Base-by-base conservation (phyloP, 2,888 invertebrate species). In the Capitulum mitella region DNA sequence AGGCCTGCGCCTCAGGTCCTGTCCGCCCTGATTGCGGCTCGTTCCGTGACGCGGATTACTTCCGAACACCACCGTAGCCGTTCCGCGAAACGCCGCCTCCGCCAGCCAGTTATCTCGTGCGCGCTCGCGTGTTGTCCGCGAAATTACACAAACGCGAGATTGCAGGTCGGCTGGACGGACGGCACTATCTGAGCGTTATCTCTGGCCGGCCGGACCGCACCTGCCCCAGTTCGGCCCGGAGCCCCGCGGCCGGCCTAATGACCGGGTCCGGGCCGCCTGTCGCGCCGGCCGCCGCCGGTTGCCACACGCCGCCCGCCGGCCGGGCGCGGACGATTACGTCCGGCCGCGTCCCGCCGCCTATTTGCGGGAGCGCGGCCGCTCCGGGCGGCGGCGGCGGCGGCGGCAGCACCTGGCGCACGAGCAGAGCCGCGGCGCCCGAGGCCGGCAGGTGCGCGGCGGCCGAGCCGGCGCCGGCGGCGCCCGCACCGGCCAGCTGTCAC, bases 391-490 rank as follows among this genome's bases (percentile, higher is more conserved):
- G 19, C 26, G 51, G 19, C 51, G 51, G 51, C 19, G 51, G 58
- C 58, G 58, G 58, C 29, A 29, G 64, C 64, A 34, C 64, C 64
- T 64, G 64, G 64, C 34, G 64, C 64, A 29, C 29, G 58, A n/a
- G 58, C 58, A 54, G 29, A 8, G 58, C 58, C 58, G 29, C 58
- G 29, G 58, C 29, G 29, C 29, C 29, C 12, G 29, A 3, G 34
- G 64, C 34, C 64, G 34, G 64, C 64, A 64, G 64, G 64, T 64
- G 64, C 34, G 64, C 3, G 64, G 34, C 64, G 64, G 58, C n/a
- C 10, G 10, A n/a, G 58, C 58, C 64, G 19, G 51, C 5, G 51
- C 34, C 32, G 64, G 64, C 64, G 19, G 61, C 2, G 61, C 12
- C 64, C 64, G 34, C 34, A 34, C 64, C 19, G 34, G 19, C 64